Conservation (phyloP, 2,797 vertebrate species). For the Oreochromis mossambicus region DNA sequence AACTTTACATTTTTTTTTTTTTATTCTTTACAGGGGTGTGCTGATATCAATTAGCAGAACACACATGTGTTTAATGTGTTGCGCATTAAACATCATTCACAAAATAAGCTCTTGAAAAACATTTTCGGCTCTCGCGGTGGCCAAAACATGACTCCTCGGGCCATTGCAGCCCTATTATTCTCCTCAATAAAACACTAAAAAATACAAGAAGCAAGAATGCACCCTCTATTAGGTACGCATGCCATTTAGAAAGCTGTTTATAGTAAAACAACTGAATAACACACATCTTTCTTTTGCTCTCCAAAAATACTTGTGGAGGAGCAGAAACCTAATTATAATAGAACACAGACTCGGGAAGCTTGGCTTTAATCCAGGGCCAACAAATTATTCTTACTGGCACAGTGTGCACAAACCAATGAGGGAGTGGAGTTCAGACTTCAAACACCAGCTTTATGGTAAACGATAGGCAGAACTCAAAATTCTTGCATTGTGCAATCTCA, state of each 20-base stretch:
- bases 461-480: conserved; percentile 60
- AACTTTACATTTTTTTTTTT: background rate
- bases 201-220: background rate
- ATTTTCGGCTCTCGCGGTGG: background rate
- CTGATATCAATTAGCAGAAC: conserved; percentile 37
- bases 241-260: conserved; percentile 19
- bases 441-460: conserved; percentile 65
- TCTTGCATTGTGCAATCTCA: conserved; percentile 62
- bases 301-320: conserved; percentile 42
- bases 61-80: conserved; percentile 1
- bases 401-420: conserved; percentile 34
- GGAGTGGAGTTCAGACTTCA: conserved; percentile 60
- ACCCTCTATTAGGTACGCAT: conserved; percentile 2
- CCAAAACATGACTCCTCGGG: background rate
- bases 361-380: conserved; percentile 56
- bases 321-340: conserved; percentile 62
- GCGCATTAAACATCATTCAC: conserved; percentile 6
- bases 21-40: conserved; percentile 2
- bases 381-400: conserved; percentile 63
- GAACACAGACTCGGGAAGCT: conserved; percentile 41
- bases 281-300: conserved; percentile 11
- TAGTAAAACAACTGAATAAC: conserved; percentile 5
- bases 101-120: background rate
- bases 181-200: conserved; percentile 28
- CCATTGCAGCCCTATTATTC: background rate